Conservation (phyloP, 2,888 invertebrate genomes). For the Linnaemya vulpina region DNA sequence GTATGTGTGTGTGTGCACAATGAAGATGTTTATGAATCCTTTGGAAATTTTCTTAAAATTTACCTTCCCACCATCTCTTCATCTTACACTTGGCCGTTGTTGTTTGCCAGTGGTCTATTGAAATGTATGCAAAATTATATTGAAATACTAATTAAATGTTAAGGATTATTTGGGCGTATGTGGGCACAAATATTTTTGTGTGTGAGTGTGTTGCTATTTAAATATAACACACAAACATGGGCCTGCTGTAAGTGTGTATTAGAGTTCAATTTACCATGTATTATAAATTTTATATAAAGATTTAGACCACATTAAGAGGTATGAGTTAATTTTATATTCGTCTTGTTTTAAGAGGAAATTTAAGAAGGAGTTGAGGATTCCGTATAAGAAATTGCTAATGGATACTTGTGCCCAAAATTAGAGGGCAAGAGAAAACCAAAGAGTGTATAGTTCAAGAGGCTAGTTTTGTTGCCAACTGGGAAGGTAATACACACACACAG, state of each 20-base stretch:
- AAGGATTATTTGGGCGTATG: constrained; percentile 67
- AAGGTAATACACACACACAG: constrained; percentile 7
- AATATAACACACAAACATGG: constrained; percentile 1
- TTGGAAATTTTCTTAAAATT: constrained; percentile 54
- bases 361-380: constrained; percentile 7
- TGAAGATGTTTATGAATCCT: constrained; percentile 45
- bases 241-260: constrained; percentile 27
- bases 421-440: constrained; percentile 32
- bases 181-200: constrained; percentile 6
- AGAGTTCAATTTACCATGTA: constrained; percentile 62
- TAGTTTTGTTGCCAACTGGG: constrained; percentile 54
- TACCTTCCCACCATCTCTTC: constrained; percentile 39
- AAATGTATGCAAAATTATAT: constrained; percentile 70
- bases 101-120: constrained; percentile 49
- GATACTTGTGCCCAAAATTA: constrained; percentile 18
- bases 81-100: constrained; percentile 34
- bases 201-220: constrained; percentile 15
- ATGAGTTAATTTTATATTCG: constrained; percentile 52
- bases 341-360: constrained; percentile 38
- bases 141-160: constrained; percentile 80
- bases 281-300: constrained; percentile 59
- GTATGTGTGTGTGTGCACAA: neutral
- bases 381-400: constrained; percentile 21
- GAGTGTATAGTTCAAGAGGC: constrained; percentile 69
- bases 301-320: constrained; percentile 43